A percentile compares a stretch with the other conserved stretches of the same genome.
Evolutionary conservation across 2,797 vertebrate genomes (phyloP).

Genomic region (Phrynocephalus forsythii): DNA sequence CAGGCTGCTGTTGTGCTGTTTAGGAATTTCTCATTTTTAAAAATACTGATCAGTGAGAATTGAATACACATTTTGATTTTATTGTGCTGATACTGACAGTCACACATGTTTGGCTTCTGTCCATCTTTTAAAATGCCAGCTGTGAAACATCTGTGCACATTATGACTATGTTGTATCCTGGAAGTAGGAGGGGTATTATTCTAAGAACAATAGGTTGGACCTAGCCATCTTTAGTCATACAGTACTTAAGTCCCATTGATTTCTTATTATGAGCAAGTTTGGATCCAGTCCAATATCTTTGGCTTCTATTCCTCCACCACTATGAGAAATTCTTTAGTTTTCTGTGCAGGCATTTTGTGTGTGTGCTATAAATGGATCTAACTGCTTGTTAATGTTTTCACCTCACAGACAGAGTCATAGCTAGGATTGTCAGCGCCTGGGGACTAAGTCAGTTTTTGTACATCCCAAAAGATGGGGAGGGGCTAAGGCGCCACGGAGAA

Average conservation of each 20-base stretch:
- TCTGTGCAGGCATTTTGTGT: neutral
- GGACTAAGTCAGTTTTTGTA: too few species aligned
- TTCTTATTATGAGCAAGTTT: neutral
- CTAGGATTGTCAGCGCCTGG: too few species aligned
- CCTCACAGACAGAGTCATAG: too few species aligned
- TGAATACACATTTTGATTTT: conserved; percentile 12
- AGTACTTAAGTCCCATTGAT: neutral
- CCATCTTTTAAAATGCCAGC: conserved; percentile 27
- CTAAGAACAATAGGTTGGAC: neutral
- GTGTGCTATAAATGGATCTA: neutral
- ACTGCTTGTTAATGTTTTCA: neutral
- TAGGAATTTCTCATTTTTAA: neutral
- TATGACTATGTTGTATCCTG: neutral
- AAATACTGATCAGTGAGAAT: neutral
- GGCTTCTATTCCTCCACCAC: conserved; percentile 30
- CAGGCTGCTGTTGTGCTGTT: neutral
- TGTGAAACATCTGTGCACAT: conserved; percentile 21
- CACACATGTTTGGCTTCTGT: conserved; percentile 25
- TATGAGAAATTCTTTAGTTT: neutral
- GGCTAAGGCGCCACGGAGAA: too few species aligned
- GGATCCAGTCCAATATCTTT: neutral
- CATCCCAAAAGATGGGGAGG: too few species aligned
- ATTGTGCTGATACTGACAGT: conserved; percentile 28
- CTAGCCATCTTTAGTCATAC: neutral
- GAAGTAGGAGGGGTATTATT: conserved; percentile 10